Base-by-base conservation (phyloP, 1,140 invertebrate species). In the Tribolium castaneum region DNA sequence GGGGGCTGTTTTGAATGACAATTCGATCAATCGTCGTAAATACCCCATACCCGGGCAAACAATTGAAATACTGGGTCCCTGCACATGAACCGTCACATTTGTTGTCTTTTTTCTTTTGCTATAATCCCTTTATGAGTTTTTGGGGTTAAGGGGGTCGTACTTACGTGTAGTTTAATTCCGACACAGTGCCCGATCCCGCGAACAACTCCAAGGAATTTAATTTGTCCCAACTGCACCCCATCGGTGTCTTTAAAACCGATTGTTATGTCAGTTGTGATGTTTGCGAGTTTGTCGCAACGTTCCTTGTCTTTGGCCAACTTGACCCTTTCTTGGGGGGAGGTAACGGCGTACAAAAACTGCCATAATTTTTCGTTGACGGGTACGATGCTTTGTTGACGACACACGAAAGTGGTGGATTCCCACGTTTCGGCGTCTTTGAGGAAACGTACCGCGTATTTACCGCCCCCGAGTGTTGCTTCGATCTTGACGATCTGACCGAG, bases 91-190 rank as follows among this genome's bases (percentile, higher is more conserved):
- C 86, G 76, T 84, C 79, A 70, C 85, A 86, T 13, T 78, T 82
- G 82, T 75, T 85, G 39, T 77, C 82, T 83, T 72, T 85, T 78
- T 77, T 82, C 75, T 81, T 84, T 79, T 84, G 84, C 85, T 83
- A 85, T 78, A 80, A 86, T 83, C 6, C 3, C 1, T 79, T 86
- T 83, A 71, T 85, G 85, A 35, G 78, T 88, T 87, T 76, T 87
- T 86, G 54, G 84, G 86, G 77, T 84, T 80, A 80, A 84, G 82
- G 83, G 19, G 12, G 25, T 39, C 3, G 49, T 73, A 85, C 84
- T 88, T 87, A 91, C 90, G 87, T 89, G 83, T 80, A 91, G 77
- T 80, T 90, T 88, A 73, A 91, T 83, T 22, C 89, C 90, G 86
- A 89, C 90, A 81, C 90, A 90, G 83, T 88, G 87, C 45, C 89